A percentile compares a stretch with the other conserved stretches of the same genome.
Evolutionary conservation across 2,888 invertebrate species (phyloP).

Genomic region (Temnothorax unifasciatus): DNA sequence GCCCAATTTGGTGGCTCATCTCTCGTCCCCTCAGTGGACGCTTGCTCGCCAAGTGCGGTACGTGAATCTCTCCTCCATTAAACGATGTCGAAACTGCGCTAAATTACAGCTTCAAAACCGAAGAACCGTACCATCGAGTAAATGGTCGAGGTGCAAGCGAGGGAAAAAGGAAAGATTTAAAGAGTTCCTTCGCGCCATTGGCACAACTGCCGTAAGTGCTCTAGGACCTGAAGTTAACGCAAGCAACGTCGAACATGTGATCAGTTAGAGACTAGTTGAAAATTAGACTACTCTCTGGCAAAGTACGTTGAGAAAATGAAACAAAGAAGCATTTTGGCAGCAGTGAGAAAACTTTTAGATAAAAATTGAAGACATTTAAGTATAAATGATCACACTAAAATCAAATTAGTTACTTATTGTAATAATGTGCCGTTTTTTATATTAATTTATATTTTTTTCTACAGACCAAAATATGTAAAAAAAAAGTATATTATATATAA

Average conservation of each 20-base stretch:
- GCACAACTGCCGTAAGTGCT: slow-evolving; percentile 59
- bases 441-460: neutral
- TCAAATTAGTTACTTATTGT: neutral
- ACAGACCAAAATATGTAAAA: neutral
- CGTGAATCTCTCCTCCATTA: slow-evolving; percentile 56
- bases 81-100: slow-evolving; percentile 70
- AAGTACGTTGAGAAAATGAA: neutral
- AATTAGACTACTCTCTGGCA: slow-evolving; percentile 29
- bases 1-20: slow-evolving; percentile 60
- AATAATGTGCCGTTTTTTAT: neutral
- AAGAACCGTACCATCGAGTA: slow-evolving; percentile 45
- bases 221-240: neutral
- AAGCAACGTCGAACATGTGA: slow-evolving; percentile 28
- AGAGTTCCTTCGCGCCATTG: slow-evolving; percentile 61
- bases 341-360: neutral
- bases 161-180: slow-evolving; percentile 55
- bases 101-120: slow-evolving; percentile 74
- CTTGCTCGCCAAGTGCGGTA: slow-evolving; percentile 59
- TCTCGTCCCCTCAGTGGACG: slow-evolving; percentile 54
- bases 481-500: neutral
- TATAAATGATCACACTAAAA: neutral
- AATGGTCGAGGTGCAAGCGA: slow-evolving; percentile 33
- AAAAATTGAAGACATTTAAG: neutral
- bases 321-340: neutral
- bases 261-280: slow-evolving; percentile 34